phyloP scores from a whole-genome alignment of 30 jellyfish, hydroid and myxozoan genomes.

The Aurelia aurita complex sp. Pacific region DNA sequence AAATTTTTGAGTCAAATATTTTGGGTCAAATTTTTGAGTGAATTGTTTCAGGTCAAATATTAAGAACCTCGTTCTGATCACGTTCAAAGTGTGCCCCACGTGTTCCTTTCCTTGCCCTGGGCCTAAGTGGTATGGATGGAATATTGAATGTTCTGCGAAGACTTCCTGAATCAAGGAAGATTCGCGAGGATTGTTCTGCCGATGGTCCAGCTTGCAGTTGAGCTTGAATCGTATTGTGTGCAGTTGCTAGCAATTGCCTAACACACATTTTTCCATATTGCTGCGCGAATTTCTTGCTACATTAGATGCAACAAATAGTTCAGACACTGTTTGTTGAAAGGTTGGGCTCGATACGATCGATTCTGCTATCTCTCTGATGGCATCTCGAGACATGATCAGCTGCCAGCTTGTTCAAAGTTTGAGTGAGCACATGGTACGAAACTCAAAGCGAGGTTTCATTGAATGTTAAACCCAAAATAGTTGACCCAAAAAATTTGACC shows the following conservation, averaged over 20 bases:
- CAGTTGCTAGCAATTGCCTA: background rate
- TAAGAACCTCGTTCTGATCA: too few species aligned
- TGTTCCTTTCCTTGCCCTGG: too few species aligned
- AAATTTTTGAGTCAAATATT: too few species aligned
- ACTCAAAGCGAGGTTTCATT: background rate
- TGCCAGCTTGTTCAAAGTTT: background rate
- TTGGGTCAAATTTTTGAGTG: too few species aligned
- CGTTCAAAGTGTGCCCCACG: too few species aligned
- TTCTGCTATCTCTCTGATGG: background rate
- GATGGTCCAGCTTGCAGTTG: background rate
- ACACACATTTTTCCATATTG: background rate
- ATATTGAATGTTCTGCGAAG: too few species aligned
- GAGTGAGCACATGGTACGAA: background rate
- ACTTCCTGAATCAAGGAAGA: background rate
- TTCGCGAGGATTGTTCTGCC: background rate
- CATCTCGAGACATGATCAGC: background rate
- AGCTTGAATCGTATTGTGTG: background rate
- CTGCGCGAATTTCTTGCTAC: background rate
- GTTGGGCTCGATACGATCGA: background rate
- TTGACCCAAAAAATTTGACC: too few species aligned
- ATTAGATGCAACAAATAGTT: background rate
- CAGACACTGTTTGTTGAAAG: background rate
- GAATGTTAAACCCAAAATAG: too few species aligned
- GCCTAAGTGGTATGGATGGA: too few species aligned
- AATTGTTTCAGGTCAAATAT: too few species aligned